Percentiles rank a stretch among this genome's conserved stretches.
phyloP scores from a whole-genome alignment of 2,888 invertebrate genomes.

The Abscondita cerata region DNA sequence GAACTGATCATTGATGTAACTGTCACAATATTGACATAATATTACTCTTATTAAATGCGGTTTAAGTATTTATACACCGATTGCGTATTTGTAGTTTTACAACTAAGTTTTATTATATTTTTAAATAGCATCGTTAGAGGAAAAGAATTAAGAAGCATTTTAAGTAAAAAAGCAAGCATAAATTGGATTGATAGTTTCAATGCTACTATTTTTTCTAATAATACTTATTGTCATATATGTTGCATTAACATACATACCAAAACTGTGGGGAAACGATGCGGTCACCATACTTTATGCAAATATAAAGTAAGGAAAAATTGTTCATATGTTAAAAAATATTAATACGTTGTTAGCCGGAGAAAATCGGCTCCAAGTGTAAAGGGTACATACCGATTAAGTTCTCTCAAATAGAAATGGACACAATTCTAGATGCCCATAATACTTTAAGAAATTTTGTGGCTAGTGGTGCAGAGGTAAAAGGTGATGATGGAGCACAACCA shows the following conservation, averaged over 20 bases:
- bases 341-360: not conserved
- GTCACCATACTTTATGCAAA: conserved; percentile 50
- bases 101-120: too few relatives aligned
- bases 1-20: too few relatives aligned
- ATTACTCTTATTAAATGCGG: too few relatives aligned
- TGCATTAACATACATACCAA: conserved; percentile 44
- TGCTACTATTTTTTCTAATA: conserved; percentile 28
- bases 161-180: conserved; percentile 29
- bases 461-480: conserved; percentile 50
- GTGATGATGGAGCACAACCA: conserved; percentile 57
- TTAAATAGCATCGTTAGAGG: not conserved
- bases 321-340: not conserved
- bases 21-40: too few relatives aligned
- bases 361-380: conserved; percentile 43
- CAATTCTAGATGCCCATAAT: conserved; percentile 58
- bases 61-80: too few relatives aligned
- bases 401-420: conserved; percentile 51
- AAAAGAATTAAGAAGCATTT: conserved; percentile 18
- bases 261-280: conserved; percentile 48
- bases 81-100: too few relatives aligned
- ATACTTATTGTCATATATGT: conserved; percentile 49
- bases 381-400: conserved; percentile 49
- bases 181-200: conserved; percentile 33
- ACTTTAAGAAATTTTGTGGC: conserved; percentile 56
- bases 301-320: conserved; percentile 36